Conservation (phyloP, 2,888 invertebrate genomes). For the Callosobruchus maculatus region DNA sequence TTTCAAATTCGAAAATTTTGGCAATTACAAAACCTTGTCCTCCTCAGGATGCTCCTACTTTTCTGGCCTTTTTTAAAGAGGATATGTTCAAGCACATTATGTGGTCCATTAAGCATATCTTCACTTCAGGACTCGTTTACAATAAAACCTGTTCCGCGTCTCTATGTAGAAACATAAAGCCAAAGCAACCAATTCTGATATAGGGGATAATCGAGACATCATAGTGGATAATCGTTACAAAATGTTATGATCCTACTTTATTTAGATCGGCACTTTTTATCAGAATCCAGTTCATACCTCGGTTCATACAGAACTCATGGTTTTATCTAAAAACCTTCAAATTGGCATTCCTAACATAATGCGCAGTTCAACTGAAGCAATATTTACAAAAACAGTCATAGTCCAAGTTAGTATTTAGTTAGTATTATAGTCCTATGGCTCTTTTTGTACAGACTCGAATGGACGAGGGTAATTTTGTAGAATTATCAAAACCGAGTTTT, state of each 20-base stretch:
- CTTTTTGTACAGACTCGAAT: no score
- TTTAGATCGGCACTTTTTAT: neutral
- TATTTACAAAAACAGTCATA: no score
- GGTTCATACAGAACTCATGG: no score
- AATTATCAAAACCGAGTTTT: no score
- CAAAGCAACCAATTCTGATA: neutral
- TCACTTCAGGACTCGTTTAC: neutral
- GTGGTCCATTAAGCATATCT: neutral
- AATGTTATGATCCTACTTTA: neutral
- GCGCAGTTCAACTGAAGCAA: no score
- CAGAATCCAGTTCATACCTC: neutral
- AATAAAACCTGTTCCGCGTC: neutral
- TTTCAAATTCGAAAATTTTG: no score
- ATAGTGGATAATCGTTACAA: neutral
- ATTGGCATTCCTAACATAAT: neutral
- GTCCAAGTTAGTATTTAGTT: no score
- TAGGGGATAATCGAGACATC: neutral
- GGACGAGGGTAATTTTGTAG: no score
- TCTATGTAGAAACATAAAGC: neutral
- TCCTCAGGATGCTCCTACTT: no score
- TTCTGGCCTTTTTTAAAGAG: no score
- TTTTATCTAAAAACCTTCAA: neutral
- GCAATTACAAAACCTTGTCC: no score
- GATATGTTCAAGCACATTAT: neutral
- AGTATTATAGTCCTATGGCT: no score